Conservation (phyloP, 2,888 invertebrate species). For the Stenoptilia bipunctidactyla region DNA sequence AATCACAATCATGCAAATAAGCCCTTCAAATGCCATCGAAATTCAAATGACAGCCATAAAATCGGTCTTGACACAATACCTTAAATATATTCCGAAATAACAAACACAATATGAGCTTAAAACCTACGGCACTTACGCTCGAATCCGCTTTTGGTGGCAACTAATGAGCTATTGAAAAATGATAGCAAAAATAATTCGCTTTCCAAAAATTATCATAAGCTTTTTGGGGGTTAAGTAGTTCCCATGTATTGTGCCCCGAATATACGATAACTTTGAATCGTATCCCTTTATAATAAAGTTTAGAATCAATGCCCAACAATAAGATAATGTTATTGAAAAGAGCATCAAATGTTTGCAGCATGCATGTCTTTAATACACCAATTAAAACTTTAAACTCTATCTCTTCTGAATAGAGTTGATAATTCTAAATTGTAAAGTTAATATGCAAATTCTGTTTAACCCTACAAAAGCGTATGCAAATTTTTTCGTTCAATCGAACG, state of each 20-base stretch:
- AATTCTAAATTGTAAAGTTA: background rate
- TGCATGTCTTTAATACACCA: background rate
- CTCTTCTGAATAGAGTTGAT: background rate
- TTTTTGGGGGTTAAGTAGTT: slow-evolving; percentile 47
- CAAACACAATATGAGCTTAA: slow-evolving; percentile 15
- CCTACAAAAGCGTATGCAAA: background rate
- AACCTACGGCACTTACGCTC: slow-evolving; percentile 51
- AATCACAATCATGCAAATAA: slow-evolving; percentile 68
- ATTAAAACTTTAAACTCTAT: background rate
- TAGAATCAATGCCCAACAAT: background rate
- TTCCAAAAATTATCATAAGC: slow-evolving; percentile 55
- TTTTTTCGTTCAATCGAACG: background rate
- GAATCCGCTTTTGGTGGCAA: slow-evolving; percentile 39
- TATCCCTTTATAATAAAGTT: background rate
- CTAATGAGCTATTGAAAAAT: slow-evolving; percentile 72
- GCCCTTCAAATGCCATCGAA: slow-evolving; percentile 46
- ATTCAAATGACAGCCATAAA: slow-evolving; percentile 63
- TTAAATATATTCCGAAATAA: slow-evolving; percentile 33
- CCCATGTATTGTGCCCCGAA: slow-evolving; percentile 23
- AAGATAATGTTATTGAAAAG: slow-evolving; percentile 15
- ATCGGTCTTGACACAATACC: slow-evolving; percentile 55
- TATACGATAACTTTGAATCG: slow-evolving; percentile 10
- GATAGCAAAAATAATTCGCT: slow-evolving; percentile 64
- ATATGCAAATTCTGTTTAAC: background rate
- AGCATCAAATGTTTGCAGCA: slow-evolving; percentile 24